Base-by-base conservation (phyloP, 2,888 invertebrate species). In the Chymomyza caudatula region DNA sequence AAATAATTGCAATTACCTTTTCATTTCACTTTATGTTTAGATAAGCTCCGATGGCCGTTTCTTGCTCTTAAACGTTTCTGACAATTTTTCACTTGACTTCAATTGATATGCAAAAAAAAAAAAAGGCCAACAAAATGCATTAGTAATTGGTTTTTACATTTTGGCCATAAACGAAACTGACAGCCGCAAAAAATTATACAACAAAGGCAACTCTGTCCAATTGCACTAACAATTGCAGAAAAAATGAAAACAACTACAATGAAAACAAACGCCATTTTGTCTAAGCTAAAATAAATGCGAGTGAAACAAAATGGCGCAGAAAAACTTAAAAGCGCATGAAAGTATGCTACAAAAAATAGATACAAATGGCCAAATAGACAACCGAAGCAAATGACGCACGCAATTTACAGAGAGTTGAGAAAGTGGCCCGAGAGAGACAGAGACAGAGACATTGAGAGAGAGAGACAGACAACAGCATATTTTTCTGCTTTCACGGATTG, bases 81-180 rank as follows among this genome's bases (percentile, higher is more conserved):
- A 11, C 29, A 11, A 37, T 37, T 37, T 37, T 37, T 37, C 29
- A 37, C 29, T 37, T 37, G 29, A 37, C 29, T 37, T 11, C 11
- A 11, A 52, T 3, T 5, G 15, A 52, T 19, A 52, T 13, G 23
- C 23, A 52, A 11, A 25, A 13, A 3, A 13, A 23, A 52, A 13
- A 17, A 23, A 52, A 23, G 3, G 4, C 47, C 3, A 47, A 49
- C 13, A 53, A 72, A 73, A 63, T 58, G 60, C 64, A 68, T 66
- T 60, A 57, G 69, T 69, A 75, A 75, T 75, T 69, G 65, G 54
- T 67, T 65, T 65, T 67, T 60, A 47, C 52, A 63, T 70, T 73
- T 59, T 64, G 66, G 44, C 66, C 64, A 57, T 62, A 23, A 60
- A 22, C 63, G 29, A 53, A 61, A 70, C 62, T 69, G 73, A 73